A percentile compares a stretch with the other conserved stretches of the same genome.
Evolutionary conservation across 2,888 invertebrate species (phyloP).

Genomic region (Lithodes maja): DNA sequence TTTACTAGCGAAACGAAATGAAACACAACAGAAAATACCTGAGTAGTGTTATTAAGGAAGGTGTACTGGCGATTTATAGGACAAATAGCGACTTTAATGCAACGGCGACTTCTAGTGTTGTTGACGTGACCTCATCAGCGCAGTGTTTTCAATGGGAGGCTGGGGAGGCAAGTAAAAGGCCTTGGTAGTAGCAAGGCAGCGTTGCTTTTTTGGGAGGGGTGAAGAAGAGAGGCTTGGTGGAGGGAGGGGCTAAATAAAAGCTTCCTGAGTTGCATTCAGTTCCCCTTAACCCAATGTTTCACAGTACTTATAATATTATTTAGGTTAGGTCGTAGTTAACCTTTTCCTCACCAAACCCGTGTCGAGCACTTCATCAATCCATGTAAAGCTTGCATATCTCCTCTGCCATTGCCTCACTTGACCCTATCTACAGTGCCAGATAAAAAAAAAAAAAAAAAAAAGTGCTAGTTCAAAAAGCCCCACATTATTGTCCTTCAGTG

Average conservation of each 20-base stretch:
- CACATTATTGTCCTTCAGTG: neutral
- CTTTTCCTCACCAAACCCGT: neutral
- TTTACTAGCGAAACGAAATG: too few species aligned
- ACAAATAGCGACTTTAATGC: too few species aligned
- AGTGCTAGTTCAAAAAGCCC: neutral
- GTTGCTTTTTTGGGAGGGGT: neutral
- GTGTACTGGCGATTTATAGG: too few species aligned
- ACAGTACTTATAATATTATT: neutral
- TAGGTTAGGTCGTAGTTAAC: neutral
- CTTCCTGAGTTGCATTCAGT: neutral
- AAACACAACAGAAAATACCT: too few species aligned
- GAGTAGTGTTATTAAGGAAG: too few species aligned
- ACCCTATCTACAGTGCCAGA: neutral
- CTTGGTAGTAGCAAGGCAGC: conserved; percentile 1
- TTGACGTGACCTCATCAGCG: neutral
- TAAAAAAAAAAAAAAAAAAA: neutral
- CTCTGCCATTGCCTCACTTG: neutral
- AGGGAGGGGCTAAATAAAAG: neutral
- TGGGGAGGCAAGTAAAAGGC: conserved; percentile 11
- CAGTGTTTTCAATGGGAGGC: neutral
- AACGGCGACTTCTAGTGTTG: neutral
- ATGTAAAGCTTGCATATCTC: neutral
- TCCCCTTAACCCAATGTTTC: neutral
- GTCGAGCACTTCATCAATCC: neutral
- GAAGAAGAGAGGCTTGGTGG: conserved; percentile 4